These are phyloP conservation scores for Lochmaea capreae DNA, from an alignment of 2,888 invertebrate genomes.

Conservation along the genomic window DNA sequence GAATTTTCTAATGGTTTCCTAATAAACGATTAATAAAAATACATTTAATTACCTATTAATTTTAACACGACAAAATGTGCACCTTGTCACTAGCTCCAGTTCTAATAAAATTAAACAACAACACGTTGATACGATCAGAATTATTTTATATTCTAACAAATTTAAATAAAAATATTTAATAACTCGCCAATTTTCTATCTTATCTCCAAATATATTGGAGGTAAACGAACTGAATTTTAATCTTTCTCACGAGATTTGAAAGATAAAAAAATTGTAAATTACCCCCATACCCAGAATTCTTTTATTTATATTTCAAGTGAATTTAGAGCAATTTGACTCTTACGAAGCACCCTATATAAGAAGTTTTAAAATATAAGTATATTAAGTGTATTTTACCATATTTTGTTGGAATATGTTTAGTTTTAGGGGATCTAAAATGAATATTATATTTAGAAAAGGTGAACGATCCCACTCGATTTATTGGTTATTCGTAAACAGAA, in stretches of 20 bases:
- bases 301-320: too few relatives aligned
- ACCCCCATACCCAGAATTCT: too few relatives aligned
- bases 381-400: too few relatives aligned
- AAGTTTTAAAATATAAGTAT: too few relatives aligned
- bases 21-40: not conserved
- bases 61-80: too few relatives aligned
- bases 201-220: conserved; percentile 1
- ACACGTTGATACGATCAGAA: not conserved
- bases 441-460: not conserved
- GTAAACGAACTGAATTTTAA: not conserved
- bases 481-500: not conserved
- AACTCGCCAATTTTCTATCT: conserved; percentile 4
- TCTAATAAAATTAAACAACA: not conserved
- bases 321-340: too few relatives aligned
- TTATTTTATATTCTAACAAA: not conserved
- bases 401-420: too few relatives aligned
- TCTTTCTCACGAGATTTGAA: not conserved
- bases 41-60: not conserved
- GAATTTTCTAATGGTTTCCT: not conserved
- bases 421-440: not conserved
- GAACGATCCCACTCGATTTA: not conserved
- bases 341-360: too few relatives aligned
- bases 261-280: too few relatives aligned
- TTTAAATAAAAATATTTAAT: not conserved
- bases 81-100: not conserved